Evolutionary conservation across 92 coral and sea anemone species (phyloP).

Genomic region (Pocillopora meandrina): DNA sequence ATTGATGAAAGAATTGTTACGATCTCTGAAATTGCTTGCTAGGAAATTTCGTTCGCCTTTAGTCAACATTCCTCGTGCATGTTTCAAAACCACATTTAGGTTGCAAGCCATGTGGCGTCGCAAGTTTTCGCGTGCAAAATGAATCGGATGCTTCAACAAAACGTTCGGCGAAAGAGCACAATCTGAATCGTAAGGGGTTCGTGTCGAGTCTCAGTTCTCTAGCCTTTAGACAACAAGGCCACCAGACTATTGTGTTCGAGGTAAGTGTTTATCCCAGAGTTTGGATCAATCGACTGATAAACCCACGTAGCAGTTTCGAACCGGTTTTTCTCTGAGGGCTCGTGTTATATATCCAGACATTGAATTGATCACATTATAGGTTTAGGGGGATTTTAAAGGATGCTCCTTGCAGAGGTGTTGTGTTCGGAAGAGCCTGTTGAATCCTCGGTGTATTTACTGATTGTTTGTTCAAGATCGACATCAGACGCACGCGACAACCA

Average conservation of each 20-base stretch:
- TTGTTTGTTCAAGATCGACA: conserved; percentile 1
- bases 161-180: neutral
- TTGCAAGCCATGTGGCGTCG: conserved; percentile 10
- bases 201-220: no score
- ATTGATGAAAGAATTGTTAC: neutral
- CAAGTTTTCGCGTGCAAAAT: conserved; percentile 2
- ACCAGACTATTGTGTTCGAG: neutral
- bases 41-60: conserved; percentile 14
- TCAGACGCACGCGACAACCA: conserved; percentile 1
- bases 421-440: neutral
- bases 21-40: neutral
- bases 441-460: neutral
- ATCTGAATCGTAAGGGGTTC: neutral
- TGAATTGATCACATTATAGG: neutral
- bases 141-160: neutral
- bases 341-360: no score
- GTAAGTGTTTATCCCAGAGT: conserved; percentile 3
- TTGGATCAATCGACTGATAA: neutral
- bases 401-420: neutral
- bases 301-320: no score
- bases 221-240: neutral
- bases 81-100: conserved; percentile 17
- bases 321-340: no score
- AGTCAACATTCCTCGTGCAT: neutral
- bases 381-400: neutral